Percentiles rank a stretch among this genome's conserved stretches.
Conservation (phyloP, 2,113 vertebrate species). For the Apodemus speciosus region DNA sequence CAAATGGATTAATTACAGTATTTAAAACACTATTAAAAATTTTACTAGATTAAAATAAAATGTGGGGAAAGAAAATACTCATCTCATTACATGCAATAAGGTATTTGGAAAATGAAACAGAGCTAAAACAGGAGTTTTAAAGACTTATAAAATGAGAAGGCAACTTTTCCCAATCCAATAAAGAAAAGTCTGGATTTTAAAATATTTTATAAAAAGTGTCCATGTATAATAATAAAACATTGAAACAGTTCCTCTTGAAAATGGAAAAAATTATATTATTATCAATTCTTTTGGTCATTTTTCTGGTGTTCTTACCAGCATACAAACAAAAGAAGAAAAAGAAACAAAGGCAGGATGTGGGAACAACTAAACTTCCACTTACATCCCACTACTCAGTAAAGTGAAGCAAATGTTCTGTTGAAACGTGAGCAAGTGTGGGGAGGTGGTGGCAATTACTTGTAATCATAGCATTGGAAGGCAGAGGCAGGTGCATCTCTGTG, state of each 20-base stretch:
- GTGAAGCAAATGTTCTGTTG: not conserved
- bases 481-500: too few relatives aligned
- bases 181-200: not conserved
- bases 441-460: too few relatives aligned
- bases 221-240: not conserved
- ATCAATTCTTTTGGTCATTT: not conserved
- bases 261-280: not conserved
- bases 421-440: too few relatives aligned
- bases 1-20: conserved; percentile 9
- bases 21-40: not conserved
- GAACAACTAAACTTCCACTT: not conserved
- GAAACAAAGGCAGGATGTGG: not conserved
- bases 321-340: not conserved
- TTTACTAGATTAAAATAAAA: conserved; percentile 26
- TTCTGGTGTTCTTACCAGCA: not conserved
- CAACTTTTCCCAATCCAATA: not conserved
- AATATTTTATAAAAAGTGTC: not conserved
- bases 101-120: not conserved
- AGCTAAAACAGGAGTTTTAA: not conserved
- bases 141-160: not conserved
- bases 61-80: not conserved
- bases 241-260: not conserved
- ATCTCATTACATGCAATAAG: not conserved
- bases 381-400: not conserved
- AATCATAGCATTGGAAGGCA: too few relatives aligned